Percentiles rank a stretch among this genome's conserved stretches.
Conservation (phyloP, 2,113 vertebrate species). For the Caracal caracal region DNA sequence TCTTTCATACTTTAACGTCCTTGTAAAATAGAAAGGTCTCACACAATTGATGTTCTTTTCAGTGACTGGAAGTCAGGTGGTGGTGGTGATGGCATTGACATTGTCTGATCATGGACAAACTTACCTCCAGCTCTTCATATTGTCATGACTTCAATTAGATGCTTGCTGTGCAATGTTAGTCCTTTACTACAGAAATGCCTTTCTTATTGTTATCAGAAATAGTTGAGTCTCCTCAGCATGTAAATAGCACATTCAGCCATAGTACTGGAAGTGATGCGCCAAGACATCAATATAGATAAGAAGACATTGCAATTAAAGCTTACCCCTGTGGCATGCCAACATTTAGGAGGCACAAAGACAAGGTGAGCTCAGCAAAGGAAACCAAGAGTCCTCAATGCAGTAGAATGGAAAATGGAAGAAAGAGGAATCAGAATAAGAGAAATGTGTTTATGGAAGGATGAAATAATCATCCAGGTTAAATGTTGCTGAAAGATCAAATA, state of each 20-base stretch:
- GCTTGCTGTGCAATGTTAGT: not conserved
- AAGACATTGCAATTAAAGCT: not conserved
- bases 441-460: not conserved
- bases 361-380: not conserved
- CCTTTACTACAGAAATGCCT: not conserved
- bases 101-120: not conserved
- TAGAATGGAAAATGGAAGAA: not conserved
- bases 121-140: not conserved
- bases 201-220: not conserved
- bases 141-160: not conserved
- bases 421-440: not conserved
- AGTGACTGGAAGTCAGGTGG: not conserved
- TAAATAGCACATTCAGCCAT: not conserved
- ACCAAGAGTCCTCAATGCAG: not conserved
- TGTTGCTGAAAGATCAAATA: not conserved
- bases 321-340: accelerated
- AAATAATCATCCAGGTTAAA: not conserved
- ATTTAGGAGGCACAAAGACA: not conserved
- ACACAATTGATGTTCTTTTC: not conserved
- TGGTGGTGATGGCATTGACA: not conserved
- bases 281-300: not conserved
- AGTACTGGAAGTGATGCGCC: not conserved
- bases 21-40: not conserved
- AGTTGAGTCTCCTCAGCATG: not conserved
- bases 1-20: not conserved